These are phyloP conservation scores for Leptinotarsa juncta DNA, from an alignment of 2,888 invertebrate genomes.

Conservation along the genomic window DNA sequence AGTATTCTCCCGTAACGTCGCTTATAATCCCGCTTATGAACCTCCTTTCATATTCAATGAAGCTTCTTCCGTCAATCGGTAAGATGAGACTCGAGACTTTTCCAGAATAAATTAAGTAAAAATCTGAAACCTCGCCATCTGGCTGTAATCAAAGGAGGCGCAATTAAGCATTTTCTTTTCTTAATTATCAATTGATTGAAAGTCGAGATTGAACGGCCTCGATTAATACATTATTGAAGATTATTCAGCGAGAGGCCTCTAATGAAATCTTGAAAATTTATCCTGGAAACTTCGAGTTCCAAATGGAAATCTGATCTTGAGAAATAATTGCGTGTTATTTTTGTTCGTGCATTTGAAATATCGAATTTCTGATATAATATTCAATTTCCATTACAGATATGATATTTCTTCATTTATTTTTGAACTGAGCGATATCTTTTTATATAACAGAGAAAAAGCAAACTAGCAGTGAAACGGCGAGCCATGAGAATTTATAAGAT, in stretches of 20 bases:
- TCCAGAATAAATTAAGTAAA: constrained; percentile 11
- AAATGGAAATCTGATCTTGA: background rate
- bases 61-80: background rate
- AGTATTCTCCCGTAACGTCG: too few species aligned
- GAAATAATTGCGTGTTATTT: too few species aligned
- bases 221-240: background rate
- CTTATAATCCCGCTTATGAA: too few species aligned
- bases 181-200: constrained; percentile 29
- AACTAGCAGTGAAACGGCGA: too few species aligned
- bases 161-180: constrained; percentile 25
- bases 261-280: constrained; percentile 9
- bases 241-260: background rate
- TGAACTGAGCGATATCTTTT: too few species aligned
- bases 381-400: too few species aligned
- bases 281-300: background rate
- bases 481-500: too few species aligned
- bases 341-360: too few species aligned
- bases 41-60: background rate
- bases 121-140: constrained; percentile 13
- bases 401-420: too few species aligned
- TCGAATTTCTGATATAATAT: too few species aligned
- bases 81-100: background rate
- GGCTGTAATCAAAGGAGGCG: constrained; percentile 10
- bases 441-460: too few species aligned
- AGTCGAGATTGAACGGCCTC: constrained; percentile 10